A percentile compares a stretch with the other conserved stretches of the same genome.
Conservation (phyloP, 1,140 invertebrate genomes). For the Platyura marginata region DNA sequence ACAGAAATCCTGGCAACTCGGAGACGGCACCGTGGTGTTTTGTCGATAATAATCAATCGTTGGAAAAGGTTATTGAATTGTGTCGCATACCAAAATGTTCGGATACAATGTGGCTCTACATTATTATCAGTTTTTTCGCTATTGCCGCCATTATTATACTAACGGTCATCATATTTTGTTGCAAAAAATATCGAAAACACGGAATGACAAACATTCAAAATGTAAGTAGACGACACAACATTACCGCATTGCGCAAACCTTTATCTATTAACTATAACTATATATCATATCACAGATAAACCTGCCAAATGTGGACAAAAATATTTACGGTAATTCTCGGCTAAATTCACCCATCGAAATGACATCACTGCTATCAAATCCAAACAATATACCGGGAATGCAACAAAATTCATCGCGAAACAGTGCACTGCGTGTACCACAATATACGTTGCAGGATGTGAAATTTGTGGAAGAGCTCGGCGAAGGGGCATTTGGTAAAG, state of each 20-base stretch:
- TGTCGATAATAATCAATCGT: constrained; percentile 42
- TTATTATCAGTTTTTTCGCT: constrained; percentile 28
- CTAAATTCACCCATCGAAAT: constrained; percentile 55
- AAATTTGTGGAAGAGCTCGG: constrained; percentile 86
- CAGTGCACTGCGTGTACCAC: constrained; percentile 38
- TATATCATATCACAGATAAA: constrained; percentile 27
- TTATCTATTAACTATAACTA: background rate
- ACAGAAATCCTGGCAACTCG: constrained; percentile 64
- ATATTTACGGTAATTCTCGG: constrained; percentile 51
- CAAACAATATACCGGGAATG: constrained; percentile 7
- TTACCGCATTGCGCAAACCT: background rate
- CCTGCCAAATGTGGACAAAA: constrained; percentile 50
- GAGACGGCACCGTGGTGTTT: constrained; percentile 84
- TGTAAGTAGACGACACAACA: constrained; percentile 15
- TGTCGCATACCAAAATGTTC: constrained; percentile 76
- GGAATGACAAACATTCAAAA: constrained; percentile 40
- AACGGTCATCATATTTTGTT: constrained; percentile 27
- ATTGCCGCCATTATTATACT: constrained; percentile 18
- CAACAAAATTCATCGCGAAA: constrained; percentile 26
- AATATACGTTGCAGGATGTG: constrained; percentile 58
- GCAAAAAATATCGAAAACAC: constrained; percentile 30
- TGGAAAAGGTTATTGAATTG: constrained; percentile 39
- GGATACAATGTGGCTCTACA: constrained; percentile 37
- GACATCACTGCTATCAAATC: constrained; percentile 48
- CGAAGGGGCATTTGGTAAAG: constrained; percentile 83